These are phyloP conservation scores for Epinephelus moara DNA, from an alignment of 2,113 vertebrate genomes.

Conservation along the genomic window DNA sequence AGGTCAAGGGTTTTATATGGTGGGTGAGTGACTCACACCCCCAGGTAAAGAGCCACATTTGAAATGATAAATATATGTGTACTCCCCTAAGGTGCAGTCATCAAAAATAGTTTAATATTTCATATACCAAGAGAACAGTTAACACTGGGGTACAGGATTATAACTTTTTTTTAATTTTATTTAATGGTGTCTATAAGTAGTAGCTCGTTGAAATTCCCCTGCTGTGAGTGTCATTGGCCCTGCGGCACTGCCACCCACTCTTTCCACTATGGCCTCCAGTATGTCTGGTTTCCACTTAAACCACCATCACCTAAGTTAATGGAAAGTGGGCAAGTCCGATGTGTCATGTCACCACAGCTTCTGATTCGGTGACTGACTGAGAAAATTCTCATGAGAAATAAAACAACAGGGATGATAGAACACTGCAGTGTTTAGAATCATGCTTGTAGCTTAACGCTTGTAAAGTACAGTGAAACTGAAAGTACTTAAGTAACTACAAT, in stretches of 20 bases:
- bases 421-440: background rate
- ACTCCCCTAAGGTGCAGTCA: background rate
- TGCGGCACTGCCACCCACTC: background rate
- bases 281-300: background rate
- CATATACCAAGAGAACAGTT: background rate
- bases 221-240: background rate
- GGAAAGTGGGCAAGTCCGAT: background rate
- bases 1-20: background rate
- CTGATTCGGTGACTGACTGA: background rate
- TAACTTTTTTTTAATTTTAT: background rate
- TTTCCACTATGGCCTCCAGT: background rate
- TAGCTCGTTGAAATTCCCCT: background rate
- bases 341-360: background rate
- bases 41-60: background rate
- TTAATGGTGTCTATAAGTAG: background rate
- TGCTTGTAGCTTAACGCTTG: background rate
- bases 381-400: background rate
- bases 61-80: background rate
- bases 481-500: background rate
- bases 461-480: background rate
- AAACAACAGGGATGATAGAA: background rate
- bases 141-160: background rate
- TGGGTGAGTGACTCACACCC: background rate
- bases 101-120: background rate
- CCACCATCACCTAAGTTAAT: background rate